These are phyloP conservation scores for Tetrapedia diversipes DNA, from an alignment of 2,888 invertebrate species.

Conservation along the genomic window DNA sequence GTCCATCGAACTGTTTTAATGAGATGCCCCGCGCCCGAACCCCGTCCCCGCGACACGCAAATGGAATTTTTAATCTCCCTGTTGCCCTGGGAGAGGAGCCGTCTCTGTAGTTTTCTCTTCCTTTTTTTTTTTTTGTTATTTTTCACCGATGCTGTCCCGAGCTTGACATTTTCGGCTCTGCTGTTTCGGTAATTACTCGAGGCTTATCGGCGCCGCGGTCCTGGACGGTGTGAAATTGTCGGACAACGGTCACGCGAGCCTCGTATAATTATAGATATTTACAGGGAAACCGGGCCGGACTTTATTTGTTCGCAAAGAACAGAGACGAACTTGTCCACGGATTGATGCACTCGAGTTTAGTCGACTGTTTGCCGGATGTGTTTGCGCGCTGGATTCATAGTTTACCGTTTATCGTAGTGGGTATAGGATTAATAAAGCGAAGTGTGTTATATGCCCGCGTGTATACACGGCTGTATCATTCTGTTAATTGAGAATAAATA, in stretches of 20 bases:
- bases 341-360: neutral
- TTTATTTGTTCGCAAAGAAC: neutral
- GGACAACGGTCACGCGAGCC: neutral
- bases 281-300: neutral
- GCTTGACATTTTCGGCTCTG: constrained; percentile 13
- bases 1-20: constrained; percentile 67
- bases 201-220: constrained; percentile 6
- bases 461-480: neutral
- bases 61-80: constrained; percentile 58
- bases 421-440: constrained; percentile 1
- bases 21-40: constrained; percentile 55
- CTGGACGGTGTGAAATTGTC: constrained; percentile 7
- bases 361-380: neutral
- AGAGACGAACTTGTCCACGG: neutral
- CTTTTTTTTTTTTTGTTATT: neutral
- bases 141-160: neutral
- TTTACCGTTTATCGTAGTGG: neutral
- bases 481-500: neutral
- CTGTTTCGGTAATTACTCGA: constrained; percentile 25
- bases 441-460: neutral
- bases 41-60: constrained; percentile 22
- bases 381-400: neutral
- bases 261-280: constrained; percentile 12
- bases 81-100: no score
- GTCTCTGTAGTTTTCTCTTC: no score